These are phyloP conservation scores for Himalopsyche anomala DNA, from an alignment of 2,888 invertebrate genomes.

Conservation along the genomic window DNA sequence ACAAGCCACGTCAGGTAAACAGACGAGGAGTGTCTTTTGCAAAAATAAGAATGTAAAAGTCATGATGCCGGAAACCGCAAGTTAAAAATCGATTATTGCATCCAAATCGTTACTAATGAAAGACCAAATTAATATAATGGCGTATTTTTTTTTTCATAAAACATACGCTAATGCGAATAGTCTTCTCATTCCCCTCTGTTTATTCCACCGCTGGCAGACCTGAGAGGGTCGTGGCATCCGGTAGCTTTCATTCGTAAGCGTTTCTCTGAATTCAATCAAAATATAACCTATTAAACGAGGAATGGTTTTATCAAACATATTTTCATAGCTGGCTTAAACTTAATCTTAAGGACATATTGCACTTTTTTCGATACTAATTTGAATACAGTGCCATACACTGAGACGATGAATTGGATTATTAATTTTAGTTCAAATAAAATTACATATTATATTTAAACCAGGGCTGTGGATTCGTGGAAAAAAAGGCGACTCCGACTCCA, in stretches of 20 bases:
- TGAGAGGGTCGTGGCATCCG: conserved; percentile 33
- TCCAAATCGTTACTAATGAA: conserved; percentile 42
- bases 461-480: no score
- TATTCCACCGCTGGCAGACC: background rate
- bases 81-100: conserved; percentile 55
- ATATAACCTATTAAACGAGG: background rate
- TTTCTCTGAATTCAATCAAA: conserved; percentile 42
- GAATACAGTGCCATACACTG: no score
- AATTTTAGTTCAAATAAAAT: no score
- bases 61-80: conserved; percentile 54
- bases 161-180: conserved; percentile 11
- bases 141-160: background rate
- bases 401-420: no score
- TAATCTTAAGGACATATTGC: no score
- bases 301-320: no score
- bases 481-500: no score
- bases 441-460: no score
- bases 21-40: conserved; percentile 32
- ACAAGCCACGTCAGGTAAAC: conserved; percentile 19
- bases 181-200: conserved; percentile 40
- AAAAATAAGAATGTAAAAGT: conserved; percentile 24
- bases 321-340: no score
- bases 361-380: no score
- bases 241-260: conserved; percentile 36
- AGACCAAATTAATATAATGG: conserved; percentile 38